Evolutionary conservation across 2,797 vertebrate species (phyloP).

Genomic region (Steatocranus sp.): DNA sequence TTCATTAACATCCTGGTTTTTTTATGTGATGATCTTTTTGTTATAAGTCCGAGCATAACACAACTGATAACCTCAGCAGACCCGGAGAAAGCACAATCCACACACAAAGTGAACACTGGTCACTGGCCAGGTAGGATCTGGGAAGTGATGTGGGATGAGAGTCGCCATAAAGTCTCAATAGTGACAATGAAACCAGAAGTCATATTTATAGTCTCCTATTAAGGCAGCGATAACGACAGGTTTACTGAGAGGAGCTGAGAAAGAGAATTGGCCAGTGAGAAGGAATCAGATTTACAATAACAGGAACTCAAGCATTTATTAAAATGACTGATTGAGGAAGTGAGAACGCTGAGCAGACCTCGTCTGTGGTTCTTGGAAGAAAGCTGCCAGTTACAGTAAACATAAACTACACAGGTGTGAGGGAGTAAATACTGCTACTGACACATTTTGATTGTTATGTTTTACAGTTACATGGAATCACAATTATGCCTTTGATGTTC

Average conservation of each 20-base stretch:
- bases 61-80: background rate
- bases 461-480: background rate
- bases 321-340: background rate
- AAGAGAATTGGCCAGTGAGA: background rate
- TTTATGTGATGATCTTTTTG: background rate
- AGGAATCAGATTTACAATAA: background rate
- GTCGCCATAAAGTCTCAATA: background rate
- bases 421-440: no score
- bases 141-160: background rate
- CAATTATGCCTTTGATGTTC: background rate
- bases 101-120: no score
- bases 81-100: background rate
- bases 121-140: background rate
- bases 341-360: background rate
- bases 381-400: background rate
- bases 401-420: background rate
- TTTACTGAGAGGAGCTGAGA: background rate
- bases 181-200: background rate
- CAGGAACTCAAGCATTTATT: background rate
- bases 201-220: background rate
- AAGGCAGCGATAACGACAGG: background rate
- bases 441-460: background rate
- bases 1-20: constrained; percentile 28
- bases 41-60: background rate
- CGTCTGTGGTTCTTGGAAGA: background rate